These are phyloP conservation scores for Meteorus colon DNA, from an alignment of 2,888 invertebrate species.

Conservation along the genomic window DNA sequence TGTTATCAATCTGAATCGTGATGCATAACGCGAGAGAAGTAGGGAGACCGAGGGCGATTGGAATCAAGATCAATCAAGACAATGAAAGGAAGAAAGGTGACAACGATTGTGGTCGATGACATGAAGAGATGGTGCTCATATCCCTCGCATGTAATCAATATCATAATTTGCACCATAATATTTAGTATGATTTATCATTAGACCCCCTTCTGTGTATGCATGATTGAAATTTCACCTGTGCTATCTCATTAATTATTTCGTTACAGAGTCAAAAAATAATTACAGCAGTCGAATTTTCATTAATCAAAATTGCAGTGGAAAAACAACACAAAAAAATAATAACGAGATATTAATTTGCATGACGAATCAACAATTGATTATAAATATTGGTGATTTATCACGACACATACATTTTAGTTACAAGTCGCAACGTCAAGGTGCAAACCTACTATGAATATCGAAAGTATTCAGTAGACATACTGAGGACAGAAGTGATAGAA, in stretches of 20 bases:
- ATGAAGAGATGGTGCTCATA: neutral
- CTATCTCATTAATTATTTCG: slow-evolving; percentile 4
- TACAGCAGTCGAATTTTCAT: neutral
- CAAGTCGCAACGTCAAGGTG: neutral
- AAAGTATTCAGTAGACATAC: neutral
- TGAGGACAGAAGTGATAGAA: neutral
- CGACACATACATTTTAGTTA: neutral
- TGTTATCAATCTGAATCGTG: neutral
- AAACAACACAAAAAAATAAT: neutral
- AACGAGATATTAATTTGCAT: slow-evolving; percentile 15
- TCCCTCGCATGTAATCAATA: neutral
- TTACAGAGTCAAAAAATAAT: neutral
- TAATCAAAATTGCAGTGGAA: neutral
- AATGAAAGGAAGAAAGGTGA: neutral
- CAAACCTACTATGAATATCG: neutral
- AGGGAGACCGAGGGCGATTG: neutral
- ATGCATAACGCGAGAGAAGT: neutral
- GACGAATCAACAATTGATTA: slow-evolving; percentile 14
- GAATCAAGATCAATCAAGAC: slow-evolving; percentile 2
- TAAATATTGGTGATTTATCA: slow-evolving; percentile 10
- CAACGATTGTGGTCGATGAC: slow-evolving; percentile 1
- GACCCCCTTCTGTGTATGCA: neutral
- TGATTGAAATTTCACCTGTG: neutral
- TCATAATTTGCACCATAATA: neutral
- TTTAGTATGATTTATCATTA: neutral